These are phyloP conservation scores for Trematocara zebra DNA, from an alignment of 2,113 vertebrate genomes.

Conservation along the genomic window DNA sequence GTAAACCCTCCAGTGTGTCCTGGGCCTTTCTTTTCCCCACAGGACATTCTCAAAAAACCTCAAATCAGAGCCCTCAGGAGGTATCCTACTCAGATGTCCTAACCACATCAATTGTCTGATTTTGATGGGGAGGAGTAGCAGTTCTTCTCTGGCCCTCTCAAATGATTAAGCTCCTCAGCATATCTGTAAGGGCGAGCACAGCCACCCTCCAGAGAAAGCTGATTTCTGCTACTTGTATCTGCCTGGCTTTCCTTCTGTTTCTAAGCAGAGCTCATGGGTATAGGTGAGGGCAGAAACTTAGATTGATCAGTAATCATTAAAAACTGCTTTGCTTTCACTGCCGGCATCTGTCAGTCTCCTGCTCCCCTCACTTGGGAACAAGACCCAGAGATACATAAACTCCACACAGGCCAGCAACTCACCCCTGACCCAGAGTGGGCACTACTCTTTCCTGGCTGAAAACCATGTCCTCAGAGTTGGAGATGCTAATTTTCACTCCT, in stretches of 20 bases:
- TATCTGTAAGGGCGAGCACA: neutral
- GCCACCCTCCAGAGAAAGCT: neutral
- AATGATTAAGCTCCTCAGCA: neutral
- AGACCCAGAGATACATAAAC: neutral
- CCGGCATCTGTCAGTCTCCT: neutral
- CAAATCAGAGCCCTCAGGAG: neutral
- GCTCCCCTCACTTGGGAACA: neutral
- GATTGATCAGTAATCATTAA: neutral
- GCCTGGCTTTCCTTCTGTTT: neutral
- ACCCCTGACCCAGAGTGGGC: neutral
- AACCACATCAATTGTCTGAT: neutral
- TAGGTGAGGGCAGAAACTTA: neutral
- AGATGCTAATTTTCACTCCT: neutral
- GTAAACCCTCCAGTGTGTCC: neutral
- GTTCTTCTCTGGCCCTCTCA: neutral
- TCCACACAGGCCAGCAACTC: neutral
- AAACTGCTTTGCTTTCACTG: neutral
- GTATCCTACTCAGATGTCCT: neutral
- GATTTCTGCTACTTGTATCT: neutral
- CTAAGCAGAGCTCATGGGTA: neutral
- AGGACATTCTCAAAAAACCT: neutral
- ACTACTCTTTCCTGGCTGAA: neutral
- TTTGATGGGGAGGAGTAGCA: neutral
- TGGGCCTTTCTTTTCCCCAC: neutral
- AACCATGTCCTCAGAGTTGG: neutral